These are phyloP conservation scores for Tetheella fluctuosa DNA, from an alignment of 2,888 invertebrate genomes.

Conservation along the genomic window DNA sequence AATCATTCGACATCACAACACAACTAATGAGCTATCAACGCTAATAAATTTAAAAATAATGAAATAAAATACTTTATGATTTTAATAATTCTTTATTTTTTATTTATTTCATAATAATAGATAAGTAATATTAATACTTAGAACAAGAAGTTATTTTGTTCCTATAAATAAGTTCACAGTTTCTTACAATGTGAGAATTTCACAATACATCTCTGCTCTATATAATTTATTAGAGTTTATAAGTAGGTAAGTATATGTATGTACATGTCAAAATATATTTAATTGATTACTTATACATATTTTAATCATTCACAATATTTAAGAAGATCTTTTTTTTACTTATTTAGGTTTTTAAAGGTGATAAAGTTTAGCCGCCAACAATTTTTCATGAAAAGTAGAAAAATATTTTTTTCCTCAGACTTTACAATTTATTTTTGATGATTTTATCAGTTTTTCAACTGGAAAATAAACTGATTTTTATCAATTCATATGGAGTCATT, in stretches of 20 bases:
- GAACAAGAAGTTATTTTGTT: constrained; percentile 40
- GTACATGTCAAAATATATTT: constrained; percentile 2
- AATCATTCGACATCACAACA: no score
- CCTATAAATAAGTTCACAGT: constrained; percentile 39
- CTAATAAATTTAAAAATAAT: background rate
- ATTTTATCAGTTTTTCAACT: no score
- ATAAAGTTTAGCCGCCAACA: background rate
- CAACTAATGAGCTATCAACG: no score
- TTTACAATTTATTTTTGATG: no score
- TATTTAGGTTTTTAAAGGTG: background rate
- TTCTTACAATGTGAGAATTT: constrained; percentile 19
- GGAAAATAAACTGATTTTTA: no score
- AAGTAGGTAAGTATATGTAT: constrained; percentile 26
- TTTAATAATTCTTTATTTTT: constrained; percentile 37
- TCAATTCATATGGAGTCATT: no score
- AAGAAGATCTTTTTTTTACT: constrained; percentile 3
- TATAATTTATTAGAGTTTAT: constrained; percentile 37
- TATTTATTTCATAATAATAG: constrained; percentile 44
- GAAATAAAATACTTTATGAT: constrained; percentile 27
- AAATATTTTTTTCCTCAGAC: no score
- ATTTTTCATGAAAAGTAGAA: constrained; percentile 16
- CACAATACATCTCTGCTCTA: constrained; percentile 34
- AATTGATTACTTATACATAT: background rate
- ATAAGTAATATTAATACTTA: constrained; percentile 48
- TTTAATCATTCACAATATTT: constrained; percentile 5